These are phyloP conservation scores for Pelobates fuscus DNA, from an alignment of 2,113 vertebrate species.

Conservation along the genomic window DNA sequence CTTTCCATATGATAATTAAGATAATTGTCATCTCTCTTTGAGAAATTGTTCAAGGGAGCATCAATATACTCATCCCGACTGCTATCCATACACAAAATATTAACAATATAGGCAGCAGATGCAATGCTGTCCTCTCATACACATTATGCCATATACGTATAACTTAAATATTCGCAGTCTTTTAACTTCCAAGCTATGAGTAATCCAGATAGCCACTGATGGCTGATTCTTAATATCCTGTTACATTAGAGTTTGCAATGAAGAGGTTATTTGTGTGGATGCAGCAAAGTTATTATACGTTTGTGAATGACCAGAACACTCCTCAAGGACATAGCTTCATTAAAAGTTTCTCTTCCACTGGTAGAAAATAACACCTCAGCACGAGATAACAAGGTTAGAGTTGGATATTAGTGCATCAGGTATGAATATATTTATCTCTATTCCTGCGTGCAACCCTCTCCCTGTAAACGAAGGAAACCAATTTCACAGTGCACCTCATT, in stretches of 20 bases:
- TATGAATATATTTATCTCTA: conserved; percentile 10
- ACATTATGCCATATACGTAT: no score
- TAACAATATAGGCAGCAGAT: no score
- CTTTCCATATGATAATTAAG: no score
- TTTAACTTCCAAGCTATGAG: no score
- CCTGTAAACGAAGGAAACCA: conserved; percentile 13
- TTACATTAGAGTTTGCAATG: not conserved
- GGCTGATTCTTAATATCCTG: not conserved
- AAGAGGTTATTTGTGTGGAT: not conserved
- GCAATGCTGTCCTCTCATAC: no score
- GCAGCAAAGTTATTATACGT: not conserved
- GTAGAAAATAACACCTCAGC: not conserved
- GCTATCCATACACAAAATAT: no score
- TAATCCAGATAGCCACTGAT: not conserved
- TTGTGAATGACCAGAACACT: not conserved
- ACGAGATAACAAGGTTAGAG: conserved; percentile 12
- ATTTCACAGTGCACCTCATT: conserved; percentile 31
- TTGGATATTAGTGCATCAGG: not conserved
- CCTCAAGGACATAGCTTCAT: not conserved
- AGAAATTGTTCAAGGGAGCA: no score
- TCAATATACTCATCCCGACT: no score
- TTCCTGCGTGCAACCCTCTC: not conserved
- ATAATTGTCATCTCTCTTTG: no score
- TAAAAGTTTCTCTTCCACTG: conserved; percentile 6
- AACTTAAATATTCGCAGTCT: no score